Conservation (phyloP, 2,113 vertebrate species). For the Urocitellus parryii region DNA sequence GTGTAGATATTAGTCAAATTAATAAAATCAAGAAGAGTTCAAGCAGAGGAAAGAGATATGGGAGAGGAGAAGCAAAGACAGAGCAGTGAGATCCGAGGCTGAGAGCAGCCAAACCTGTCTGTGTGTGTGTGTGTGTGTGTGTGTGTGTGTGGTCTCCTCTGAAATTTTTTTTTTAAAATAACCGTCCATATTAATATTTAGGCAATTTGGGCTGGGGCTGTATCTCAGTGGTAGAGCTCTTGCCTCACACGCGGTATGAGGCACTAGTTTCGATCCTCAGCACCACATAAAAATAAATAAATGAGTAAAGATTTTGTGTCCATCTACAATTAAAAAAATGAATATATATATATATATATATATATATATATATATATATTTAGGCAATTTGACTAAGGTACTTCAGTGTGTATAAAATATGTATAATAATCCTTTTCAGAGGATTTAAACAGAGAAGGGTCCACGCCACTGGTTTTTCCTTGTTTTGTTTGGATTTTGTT, state of each 20-base stretch:
- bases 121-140: too few species aligned
- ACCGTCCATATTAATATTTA: neutral
- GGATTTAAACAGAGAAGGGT: neutral
- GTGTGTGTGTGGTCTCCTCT: too few species aligned
- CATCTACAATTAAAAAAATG: too few species aligned
- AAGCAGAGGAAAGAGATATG: neutral
- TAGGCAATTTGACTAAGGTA: neutral
- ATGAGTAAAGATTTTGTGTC: too few species aligned
- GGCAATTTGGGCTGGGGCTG: neutral
- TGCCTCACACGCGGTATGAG: too few species aligned
- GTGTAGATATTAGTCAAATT: neutral
- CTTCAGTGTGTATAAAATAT: neutral
- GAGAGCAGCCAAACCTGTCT: too few species aligned
- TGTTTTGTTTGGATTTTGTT: neutral
- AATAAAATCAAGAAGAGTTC: neutral
- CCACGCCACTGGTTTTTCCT: neutral
- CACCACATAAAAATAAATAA: too few species aligned
- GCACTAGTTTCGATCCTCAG: too few species aligned
- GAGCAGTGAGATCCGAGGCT: too few species aligned
- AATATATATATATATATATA: neutral
- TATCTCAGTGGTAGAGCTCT: too few species aligned
- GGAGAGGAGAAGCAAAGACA: neutral
- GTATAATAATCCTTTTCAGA: neutral
- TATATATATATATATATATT: neutral
- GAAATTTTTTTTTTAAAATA: neutral